phyloP scores from a whole-genome alignment of 2,888 invertebrate genomes.

The Myopa testacea region DNA sequence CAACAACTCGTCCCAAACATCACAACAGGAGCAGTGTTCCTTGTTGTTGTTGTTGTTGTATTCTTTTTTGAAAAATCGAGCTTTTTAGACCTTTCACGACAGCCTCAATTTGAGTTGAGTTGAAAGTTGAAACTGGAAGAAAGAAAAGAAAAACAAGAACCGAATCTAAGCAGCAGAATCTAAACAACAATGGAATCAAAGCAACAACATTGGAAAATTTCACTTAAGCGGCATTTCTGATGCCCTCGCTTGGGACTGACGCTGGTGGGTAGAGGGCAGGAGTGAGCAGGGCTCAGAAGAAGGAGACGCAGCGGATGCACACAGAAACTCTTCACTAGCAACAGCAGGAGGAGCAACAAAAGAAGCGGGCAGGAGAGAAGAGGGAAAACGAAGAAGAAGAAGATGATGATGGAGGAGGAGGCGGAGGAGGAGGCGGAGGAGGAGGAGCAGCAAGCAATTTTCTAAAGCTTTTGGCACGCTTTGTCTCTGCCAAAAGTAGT shows the following conservation, averaged over 20 bases:
- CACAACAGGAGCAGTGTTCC: not conserved
- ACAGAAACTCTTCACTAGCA: not conserved
- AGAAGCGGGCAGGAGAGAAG: not conserved
- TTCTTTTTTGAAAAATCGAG: not conserved
- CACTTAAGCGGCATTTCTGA: constrained; percentile 27
- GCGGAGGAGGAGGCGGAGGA: not conserved
- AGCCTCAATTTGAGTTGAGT: constrained; percentile 34
- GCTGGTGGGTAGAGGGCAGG: too few relatives aligned
- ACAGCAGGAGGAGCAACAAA: not conserved
- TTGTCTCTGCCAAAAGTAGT: constrained; percentile 33
- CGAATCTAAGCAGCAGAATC: not conserved
- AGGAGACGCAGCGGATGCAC: not conserved
- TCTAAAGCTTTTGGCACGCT: constrained; percentile 13
- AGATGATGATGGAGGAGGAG: not conserved
- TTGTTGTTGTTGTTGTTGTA: constrained; percentile 12
- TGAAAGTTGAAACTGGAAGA: constrained; percentile 25
- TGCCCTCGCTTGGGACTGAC: constrained; percentile 39
- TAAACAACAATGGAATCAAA: constrained; percentile 16
- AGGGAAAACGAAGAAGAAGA: too few relatives aligned
- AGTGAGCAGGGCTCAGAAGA: constrained; percentile 38
- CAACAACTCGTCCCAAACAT: too few relatives aligned
- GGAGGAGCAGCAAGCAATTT: constrained; percentile 2
- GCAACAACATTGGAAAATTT: constrained; percentile 23
- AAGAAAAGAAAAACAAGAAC: constrained; percentile 38
- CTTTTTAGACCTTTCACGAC: constrained; percentile 28